These are phyloP conservation scores for Euzetes globulus DNA, from an alignment of 2,888 invertebrate genomes.

Conservation along the genomic window DNA sequence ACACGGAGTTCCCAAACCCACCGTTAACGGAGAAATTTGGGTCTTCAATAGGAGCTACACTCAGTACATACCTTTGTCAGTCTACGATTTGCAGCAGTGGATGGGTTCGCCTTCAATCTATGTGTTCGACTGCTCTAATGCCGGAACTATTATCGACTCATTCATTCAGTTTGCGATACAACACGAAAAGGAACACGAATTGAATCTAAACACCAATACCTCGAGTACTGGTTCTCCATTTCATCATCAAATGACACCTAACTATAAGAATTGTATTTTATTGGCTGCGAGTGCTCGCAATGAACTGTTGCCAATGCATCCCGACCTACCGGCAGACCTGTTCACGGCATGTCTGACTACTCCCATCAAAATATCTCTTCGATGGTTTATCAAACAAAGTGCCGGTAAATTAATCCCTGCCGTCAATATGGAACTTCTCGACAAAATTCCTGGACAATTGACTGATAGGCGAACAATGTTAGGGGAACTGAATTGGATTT, in stretches of 20 bases:
- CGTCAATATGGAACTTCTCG: slow-evolving; percentile 74
- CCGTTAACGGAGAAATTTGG: slow-evolving; percentile 97
- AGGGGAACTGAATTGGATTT: slow-evolving; percentile 99
- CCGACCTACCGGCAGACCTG: slow-evolving; percentile 91
- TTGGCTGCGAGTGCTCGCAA: slow-evolving; percentile 89
- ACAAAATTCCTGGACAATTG: slow-evolving; percentile 91
- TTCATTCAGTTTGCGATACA: slow-evolving; percentile 74
- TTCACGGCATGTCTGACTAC: slow-evolving; percentile 98
- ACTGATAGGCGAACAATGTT: slow-evolving; percentile 92
- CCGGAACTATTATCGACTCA: slow-evolving; percentile 83
- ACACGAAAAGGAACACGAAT: slow-evolving; percentile 72
- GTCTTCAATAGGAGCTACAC: slow-evolving; percentile 98
- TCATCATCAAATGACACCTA: slow-evolving; percentile 44
- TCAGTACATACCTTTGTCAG: slow-evolving; percentile 96
- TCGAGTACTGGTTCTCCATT: slow-evolving; percentile 40
- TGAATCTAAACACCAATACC: slow-evolving; percentile 42
- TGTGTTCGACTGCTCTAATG: slow-evolving; percentile 98
- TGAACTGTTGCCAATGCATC: slow-evolving; percentile 91
- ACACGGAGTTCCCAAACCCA: slow-evolving; percentile 97
- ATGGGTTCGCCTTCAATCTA: slow-evolving; percentile 99
- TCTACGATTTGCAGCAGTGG: slow-evolving; percentile 98
- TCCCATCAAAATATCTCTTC: slow-evolving; percentile 89
- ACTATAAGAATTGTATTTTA: slow-evolving; percentile 84
- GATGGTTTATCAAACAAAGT: slow-evolving; percentile 86
- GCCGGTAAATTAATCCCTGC: slow-evolving; percentile 71